Evolutionary conservation across 2,888 invertebrate species (phyloP), one percentile per base, ranked within the genome.

Genomic region (Parnassius apollo): DNA sequence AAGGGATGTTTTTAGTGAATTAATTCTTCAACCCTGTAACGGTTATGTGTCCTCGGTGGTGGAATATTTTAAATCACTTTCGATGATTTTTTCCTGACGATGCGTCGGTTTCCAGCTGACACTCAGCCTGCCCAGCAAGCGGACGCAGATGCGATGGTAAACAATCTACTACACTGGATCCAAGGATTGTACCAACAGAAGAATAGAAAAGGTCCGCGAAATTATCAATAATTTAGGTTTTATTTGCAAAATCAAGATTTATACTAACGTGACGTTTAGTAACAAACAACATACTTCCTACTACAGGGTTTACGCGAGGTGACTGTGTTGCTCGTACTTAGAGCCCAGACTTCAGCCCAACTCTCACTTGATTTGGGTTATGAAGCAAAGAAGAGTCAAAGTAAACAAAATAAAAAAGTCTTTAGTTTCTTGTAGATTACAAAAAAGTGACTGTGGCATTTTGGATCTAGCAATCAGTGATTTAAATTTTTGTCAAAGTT

Each of bases 81-180:
- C 69, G 67, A 69, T 76, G 73, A 73, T 60, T 59, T 71, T 59
- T 71, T 74, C 74, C 77, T 85, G 73, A 86, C 73, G 72, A 80
- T 80, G 75, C 77, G 74, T 73, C 85, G 76, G 69, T 84, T 91
- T 92, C 72, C 90, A 92, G 92, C 87, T 59, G 86, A 89, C 10
- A 74, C 81, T 57, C 81, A 86, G 63, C 81, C 87, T 54, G 83
- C 83, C 59, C 86, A 92, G 77, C 93, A 92, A 72, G 88, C 90
- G 42, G 93, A 93, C 69, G 93, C 94, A 59, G 95, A 95, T 76
- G 94, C 94, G 78, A 95, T 95, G 94, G 95, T 95, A 62, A 93
- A 94, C 81, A 94, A 95, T 77, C 94, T 96, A 70, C 93, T 96
- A 64, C 94, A 94, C 70, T 96, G 95, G 95, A 93, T 96, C 68